Conservation (phyloP, 2,888 invertebrate species). For the Acrobasis suavella region DNA sequence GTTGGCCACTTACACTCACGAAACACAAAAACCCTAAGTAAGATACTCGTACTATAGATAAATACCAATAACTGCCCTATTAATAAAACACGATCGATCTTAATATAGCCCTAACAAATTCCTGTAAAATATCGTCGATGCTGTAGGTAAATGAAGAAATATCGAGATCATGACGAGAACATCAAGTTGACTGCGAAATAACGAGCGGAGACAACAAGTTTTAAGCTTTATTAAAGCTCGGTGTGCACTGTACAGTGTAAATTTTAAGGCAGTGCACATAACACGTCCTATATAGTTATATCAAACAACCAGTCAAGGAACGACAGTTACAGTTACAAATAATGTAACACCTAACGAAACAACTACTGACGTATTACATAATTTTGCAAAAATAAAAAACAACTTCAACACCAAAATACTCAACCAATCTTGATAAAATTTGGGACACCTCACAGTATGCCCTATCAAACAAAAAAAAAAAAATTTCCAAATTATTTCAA, state of each 20-base stretch:
- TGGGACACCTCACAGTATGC: too few species aligned
- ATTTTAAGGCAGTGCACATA: not conserved
- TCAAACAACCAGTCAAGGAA: too few species aligned
- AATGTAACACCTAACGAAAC: too few species aligned
- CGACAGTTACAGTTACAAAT: too few species aligned
- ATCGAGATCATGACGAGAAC: conserved; percentile 16
- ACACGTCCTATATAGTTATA: too few species aligned
- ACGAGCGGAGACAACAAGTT: conserved; percentile 3
- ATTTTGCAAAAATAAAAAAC: too few species aligned
- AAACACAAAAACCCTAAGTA: not conserved
- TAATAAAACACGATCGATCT: not conserved
- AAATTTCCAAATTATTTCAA: too few species aligned
- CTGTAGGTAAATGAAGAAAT: conserved; percentile 20
- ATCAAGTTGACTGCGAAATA: conserved; percentile 22
- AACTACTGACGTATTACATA: too few species aligned
- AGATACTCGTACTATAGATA: not conserved
- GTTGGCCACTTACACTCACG: too few species aligned
- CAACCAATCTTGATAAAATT: too few species aligned
- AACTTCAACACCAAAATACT: too few species aligned
- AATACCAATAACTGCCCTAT: not conserved
- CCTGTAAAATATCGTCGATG: not conserved
- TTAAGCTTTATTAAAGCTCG: conserved; percentile 1
- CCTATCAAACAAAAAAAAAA: too few species aligned
- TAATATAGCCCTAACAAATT: not conserved
- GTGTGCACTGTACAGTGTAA: not conserved